phyloP scores from a whole-genome alignment of 2,888 invertebrate genomes.

The Drosophila nr. medialis region DNA sequence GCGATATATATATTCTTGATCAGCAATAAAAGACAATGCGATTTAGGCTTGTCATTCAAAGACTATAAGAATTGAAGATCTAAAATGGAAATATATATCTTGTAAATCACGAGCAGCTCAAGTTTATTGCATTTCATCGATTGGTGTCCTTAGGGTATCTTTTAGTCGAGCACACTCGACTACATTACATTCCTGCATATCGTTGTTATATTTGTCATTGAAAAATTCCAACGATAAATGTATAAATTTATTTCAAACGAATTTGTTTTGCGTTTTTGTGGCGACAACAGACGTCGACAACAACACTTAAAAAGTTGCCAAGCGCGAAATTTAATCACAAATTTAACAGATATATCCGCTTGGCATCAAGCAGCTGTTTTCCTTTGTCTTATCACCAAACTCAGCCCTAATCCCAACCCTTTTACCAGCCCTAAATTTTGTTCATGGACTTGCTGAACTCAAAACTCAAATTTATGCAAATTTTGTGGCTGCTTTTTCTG shows the following conservation, averaged over 20 bases:
- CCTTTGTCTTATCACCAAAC: neutral
- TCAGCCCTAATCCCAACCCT: neutral
- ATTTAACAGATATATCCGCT: slow-evolving; percentile 29
- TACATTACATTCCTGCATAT: neutral
- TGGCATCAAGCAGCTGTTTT: slow-evolving; percentile 31
- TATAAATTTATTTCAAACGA: slow-evolving; percentile 63
- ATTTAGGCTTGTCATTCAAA: neutral
- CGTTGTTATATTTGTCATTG: slow-evolving; percentile 22
- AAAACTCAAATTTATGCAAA: slow-evolving; percentile 65
- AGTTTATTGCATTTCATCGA: neutral
- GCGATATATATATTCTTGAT: neutral
- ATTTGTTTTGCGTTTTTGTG: slow-evolving; percentile 48
- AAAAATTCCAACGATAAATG: slow-evolving; percentile 55
- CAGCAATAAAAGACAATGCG: neutral
- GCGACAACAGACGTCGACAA: slow-evolving; percentile 18
- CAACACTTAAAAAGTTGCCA: slow-evolving; percentile 42
- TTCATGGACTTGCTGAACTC: slow-evolving; percentile 27
- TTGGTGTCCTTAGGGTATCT: neutral
- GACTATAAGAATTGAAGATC: neutral
- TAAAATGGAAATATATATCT: too few species aligned
- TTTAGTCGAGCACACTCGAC: neutral
- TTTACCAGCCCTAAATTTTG: neutral
- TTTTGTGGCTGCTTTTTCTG: slow-evolving; percentile 58
- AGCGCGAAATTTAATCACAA: slow-evolving; percentile 26
- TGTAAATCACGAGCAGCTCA: neutral